phyloP scores from a whole-genome alignment of 2,888 invertebrate species.

The Holacanthella duospinosa region DNA sequence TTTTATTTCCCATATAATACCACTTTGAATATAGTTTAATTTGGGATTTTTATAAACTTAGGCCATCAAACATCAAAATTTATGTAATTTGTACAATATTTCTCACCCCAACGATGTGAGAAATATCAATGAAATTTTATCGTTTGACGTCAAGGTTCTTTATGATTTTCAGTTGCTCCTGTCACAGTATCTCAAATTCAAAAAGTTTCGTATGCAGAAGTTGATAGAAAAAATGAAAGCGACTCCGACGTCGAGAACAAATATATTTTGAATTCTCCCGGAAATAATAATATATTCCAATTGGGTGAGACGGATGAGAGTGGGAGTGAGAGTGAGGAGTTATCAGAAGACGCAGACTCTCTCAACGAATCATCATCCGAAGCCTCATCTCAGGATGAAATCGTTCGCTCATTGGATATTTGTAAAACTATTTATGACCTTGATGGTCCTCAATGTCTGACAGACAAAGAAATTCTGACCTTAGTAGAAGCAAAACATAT shows the following conservation, averaged over 20 bases:
- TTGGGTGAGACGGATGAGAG: neutral
- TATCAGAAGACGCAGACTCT: constrained; percentile 4
- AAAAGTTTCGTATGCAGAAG: neutral
- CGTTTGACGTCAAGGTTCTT: no score
- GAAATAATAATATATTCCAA: neutral
- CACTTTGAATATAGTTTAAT: no score
- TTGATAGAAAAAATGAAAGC: neutral
- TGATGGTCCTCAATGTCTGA: constrained; percentile 43
- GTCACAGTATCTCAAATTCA: neutral
- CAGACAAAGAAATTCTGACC: constrained; percentile 72
- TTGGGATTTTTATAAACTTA: no score
- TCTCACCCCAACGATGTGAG: no score
- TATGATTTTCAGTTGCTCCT: neutral
- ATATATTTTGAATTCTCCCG: neutral
- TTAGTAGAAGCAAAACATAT: constrained; percentile 72
- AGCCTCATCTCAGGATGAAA: neutral
- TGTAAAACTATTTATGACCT: neutral
- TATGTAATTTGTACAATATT: no score
- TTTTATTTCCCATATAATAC: no score
- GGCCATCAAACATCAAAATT: no score
- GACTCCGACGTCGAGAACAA: neutral
- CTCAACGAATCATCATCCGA: neutral
- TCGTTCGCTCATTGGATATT: neutral
- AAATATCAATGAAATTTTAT: no score
- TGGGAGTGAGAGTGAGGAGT: neutral